phyloP scores from a whole-genome alignment of 2,888 invertebrate species.

The Andricus quercusramuli region DNA sequence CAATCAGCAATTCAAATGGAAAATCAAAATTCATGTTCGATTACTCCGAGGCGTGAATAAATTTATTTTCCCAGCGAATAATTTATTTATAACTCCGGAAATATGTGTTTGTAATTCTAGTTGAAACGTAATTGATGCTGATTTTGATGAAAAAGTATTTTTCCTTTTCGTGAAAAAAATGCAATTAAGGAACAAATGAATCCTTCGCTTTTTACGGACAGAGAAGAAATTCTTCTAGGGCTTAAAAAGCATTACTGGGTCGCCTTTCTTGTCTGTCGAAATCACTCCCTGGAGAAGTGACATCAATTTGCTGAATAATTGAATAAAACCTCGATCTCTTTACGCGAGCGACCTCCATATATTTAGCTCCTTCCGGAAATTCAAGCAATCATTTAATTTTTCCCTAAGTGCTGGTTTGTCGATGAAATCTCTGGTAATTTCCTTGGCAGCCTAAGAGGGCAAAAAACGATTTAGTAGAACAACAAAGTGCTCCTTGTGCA shows the following conservation, averaged over 20 bases:
- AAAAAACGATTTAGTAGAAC: neutral
- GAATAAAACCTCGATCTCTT: constrained; percentile 37
- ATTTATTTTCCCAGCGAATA: neutral
- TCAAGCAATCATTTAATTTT: constrained; percentile 51
- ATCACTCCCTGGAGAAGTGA: constrained; percentile 27
- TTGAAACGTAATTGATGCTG: neutral
- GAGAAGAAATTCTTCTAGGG: neutral
- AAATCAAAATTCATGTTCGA: neutral
- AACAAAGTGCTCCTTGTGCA: constrained; percentile 16
- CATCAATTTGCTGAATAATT: constrained; percentile 36
- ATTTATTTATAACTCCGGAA: neutral
- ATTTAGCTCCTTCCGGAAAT: constrained; percentile 43
- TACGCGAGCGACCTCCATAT: constrained; percentile 36
- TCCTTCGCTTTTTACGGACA: neutral
- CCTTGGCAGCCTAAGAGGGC: constrained; percentile 18
- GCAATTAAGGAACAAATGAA: neutral
- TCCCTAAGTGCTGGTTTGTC: constrained; percentile 44
- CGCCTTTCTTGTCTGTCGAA: constrained; percentile 23
- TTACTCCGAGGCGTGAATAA: neutral
- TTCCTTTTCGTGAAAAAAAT: neutral
- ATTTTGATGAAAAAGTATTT: neutral
- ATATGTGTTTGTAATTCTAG: neutral
- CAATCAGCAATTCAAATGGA: neutral
- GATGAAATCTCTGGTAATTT: constrained; percentile 25
- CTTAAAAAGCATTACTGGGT: constrained; percentile 24